A percentile compares a stretch with the other conserved stretches of the same genome.
Evolutionary conservation across 2,888 invertebrate species (phyloP).

Genomic region (Drosophila parthenogenetica): DNA sequence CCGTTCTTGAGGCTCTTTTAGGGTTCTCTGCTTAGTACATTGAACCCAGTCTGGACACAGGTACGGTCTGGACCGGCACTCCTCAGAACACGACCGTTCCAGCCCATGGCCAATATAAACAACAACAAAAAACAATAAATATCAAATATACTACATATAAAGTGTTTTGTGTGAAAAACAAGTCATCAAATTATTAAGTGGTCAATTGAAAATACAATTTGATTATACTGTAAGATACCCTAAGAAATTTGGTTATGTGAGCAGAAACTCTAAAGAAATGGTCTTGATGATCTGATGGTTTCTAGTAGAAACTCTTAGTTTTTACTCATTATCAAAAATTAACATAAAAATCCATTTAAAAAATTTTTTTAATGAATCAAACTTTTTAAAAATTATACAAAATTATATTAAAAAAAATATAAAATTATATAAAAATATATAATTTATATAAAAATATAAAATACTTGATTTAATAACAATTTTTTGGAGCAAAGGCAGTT

Average conservation of each 20-base stretch:
- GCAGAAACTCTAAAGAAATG: too few species aligned
- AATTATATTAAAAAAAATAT: too few species aligned
- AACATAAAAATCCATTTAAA: too few species aligned
- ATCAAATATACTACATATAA: conserved; percentile 15
- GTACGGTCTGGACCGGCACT: conserved; percentile 45
- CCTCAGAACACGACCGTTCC: conserved; percentile 42
- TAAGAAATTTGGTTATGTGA: conserved; percentile 1
- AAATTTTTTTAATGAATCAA: too few species aligned
- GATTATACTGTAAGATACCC: conserved; percentile 27
- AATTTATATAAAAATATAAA: too few species aligned
- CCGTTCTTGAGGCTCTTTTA: conserved; percentile 14
- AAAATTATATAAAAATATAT: too few species aligned
- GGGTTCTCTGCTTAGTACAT: conserved; percentile 55
- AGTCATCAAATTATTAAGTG: conserved; percentile 39
- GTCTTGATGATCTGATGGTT: too few species aligned
- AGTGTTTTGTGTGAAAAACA: conserved; percentile 18
- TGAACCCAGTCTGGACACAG: conserved; percentile 57
- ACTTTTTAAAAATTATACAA: too few species aligned
- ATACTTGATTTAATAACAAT: too few species aligned
- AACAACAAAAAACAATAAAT: conserved; percentile 7
- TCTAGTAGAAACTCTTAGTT: too few species aligned
- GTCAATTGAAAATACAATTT: background rate
- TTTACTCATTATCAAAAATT: too few species aligned
- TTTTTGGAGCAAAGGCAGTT: too few species aligned
- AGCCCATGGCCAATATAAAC: conserved; percentile 27